Evolutionary conservation across 2,888 invertebrate genomes (phyloP).

Genomic region (Limenitis arthemis): DNA sequence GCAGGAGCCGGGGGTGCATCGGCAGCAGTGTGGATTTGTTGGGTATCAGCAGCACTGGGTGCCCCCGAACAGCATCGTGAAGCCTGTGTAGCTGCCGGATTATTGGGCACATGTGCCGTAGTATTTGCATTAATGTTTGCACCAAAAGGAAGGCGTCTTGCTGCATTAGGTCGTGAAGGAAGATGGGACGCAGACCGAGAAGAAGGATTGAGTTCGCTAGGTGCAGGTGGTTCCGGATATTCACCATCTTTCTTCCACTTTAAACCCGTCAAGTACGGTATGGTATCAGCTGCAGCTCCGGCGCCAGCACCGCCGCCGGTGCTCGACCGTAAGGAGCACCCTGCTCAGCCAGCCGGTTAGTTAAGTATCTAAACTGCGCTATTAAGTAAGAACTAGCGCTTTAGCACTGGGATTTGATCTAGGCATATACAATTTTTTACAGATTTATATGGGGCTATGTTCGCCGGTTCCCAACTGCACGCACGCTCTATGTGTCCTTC

Average conservation of each 20-base stretch:
- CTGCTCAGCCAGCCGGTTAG: conserved; percentile 71
- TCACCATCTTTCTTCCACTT: conserved; percentile 95
- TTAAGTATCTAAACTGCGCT: conserved; percentile 69
- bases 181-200: conserved; percentile 87
- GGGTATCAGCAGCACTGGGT: conserved; percentile 87
- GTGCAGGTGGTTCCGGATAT: conserved; percentile 85
- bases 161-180: conserved; percentile 92
- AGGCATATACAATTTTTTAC: conserved; percentile 48
- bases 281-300: conserved; percentile 71
- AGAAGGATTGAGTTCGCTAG: conserved; percentile 85
- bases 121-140: conserved; percentile 95
- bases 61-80: conserved; percentile 85
- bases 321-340: conserved; percentile 69
- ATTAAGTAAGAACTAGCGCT: conserved; percentile 62
- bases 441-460: conserved; percentile 63
- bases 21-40: conserved; percentile 89
- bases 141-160: conserved; percentile 92
- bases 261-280: conserved; percentile 87
- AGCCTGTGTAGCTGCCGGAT: conserved; percentile 91
- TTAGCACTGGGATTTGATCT: conserved; percentile 48
- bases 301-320: conserved; percentile 52
- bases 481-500: conserved; percentile 62
- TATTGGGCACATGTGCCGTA: conserved; percentile 86
- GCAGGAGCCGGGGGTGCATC: conserved; percentile 89
- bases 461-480: conserved; percentile 61